Conservation (phyloP, 2,113 vertebrate genomes). For the Amazona guildingii region DNA sequence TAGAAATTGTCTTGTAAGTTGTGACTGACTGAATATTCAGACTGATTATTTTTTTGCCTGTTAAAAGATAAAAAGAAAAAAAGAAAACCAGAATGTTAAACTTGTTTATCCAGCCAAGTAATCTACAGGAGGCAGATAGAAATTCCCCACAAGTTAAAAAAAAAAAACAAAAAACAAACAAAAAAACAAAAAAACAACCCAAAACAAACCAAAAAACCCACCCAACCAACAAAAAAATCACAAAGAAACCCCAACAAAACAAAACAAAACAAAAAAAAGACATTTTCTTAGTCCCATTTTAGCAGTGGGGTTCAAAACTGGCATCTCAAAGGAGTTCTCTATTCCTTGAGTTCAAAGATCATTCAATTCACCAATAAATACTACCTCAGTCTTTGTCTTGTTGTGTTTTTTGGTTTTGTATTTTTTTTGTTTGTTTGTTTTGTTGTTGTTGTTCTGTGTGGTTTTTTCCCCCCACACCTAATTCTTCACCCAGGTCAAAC, state of each 20-base stretch:
- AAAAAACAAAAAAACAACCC: not conserved
- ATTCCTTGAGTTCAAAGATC: not conserved
- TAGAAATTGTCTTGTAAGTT: slow-evolving; percentile 82
- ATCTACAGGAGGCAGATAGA: fast-evolving
- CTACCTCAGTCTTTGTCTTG: not conserved
- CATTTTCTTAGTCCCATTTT: not conserved
- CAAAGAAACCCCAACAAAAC: not conserved
- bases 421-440: no score
- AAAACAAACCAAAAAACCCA: not conserved
- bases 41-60: slow-evolving; percentile 74
- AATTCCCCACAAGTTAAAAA: not conserved
- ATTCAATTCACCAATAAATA: not conserved
- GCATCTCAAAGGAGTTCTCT: not conserved
- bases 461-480: not conserved
- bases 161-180: not conserved
- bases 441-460: no score
- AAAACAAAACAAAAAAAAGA: not conserved
- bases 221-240: not conserved
- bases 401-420: no score
- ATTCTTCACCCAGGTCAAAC: not conserved
- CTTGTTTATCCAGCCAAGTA: not conserved
- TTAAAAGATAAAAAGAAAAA: not conserved
- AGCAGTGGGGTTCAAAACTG: not conserved
- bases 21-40: slow-evolving; percentile 80
- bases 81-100: not conserved